A percentile compares a stretch with the other conserved stretches of the same genome.
Conservation (phyloP, 2,888 invertebrate species). For the Amphiduros pacificus region DNA sequence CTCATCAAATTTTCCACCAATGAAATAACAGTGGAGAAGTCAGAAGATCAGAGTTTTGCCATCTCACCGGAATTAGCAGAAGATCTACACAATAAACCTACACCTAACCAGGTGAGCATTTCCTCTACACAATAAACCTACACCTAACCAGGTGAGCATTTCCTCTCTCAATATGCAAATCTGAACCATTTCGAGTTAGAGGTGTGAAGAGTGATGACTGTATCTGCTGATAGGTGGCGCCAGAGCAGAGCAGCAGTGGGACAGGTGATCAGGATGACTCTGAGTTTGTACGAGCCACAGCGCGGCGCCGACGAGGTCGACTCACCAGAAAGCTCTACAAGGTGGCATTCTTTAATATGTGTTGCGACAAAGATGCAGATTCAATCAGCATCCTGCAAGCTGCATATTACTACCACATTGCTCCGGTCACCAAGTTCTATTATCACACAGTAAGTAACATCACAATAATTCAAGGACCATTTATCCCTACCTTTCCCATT, state of each 20-base stretch:
- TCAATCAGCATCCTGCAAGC: conserved; percentile 40
- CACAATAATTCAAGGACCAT: too few relatives aligned
- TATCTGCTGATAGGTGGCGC: too few relatives aligned
- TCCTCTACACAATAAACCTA: too few relatives aligned
- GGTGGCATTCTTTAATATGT: neutral
- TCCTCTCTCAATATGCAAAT: too few relatives aligned
- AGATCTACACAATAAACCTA: too few relatives aligned
- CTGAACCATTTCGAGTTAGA: too few relatives aligned
- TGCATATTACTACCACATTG: conserved; percentile 53
- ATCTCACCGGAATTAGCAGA: too few relatives aligned
- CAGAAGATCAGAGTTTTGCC: too few relatives aligned
- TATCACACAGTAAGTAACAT: conserved; percentile 47
- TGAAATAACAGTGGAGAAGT: conserved; percentile 1
- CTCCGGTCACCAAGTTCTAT: conserved; percentile 57
- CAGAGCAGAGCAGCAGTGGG: neutral
- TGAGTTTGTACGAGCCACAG: neutral
- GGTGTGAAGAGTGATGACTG: too few relatives aligned
- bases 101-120: too few relatives aligned
- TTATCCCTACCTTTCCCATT: too few relatives aligned
- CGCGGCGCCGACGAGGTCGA: neutral
- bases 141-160: too few relatives aligned
- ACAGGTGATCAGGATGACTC: neutral
- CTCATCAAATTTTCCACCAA: conserved; percentile 47
- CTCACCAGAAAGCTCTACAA: neutral
- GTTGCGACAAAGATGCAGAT: neutral